Percentiles rank a stretch among this genome's conserved stretches.
Conservation (phyloP, 2,888 invertebrate species). For the Siphlonurus alternatus region DNA sequence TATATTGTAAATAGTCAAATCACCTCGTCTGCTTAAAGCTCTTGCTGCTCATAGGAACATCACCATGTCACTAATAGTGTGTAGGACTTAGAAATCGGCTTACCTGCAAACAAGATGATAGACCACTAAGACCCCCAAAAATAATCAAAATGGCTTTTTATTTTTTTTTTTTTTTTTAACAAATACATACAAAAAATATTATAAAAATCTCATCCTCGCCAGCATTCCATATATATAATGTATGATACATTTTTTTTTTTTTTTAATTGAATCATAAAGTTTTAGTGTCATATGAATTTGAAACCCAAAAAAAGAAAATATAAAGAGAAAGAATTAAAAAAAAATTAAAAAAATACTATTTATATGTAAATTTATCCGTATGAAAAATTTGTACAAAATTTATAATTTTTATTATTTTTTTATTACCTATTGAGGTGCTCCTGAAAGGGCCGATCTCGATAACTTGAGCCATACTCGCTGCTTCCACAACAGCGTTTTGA, state of each 20-base stretch:
- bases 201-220: constrained; percentile 1
- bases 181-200: not conserved
- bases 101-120: constrained; percentile 12
- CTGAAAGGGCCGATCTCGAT: constrained; percentile 45
- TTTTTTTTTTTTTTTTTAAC: not conserved
- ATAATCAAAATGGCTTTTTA: not conserved
- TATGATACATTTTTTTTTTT: not conserved
- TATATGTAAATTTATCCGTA: not conserved
- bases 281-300: not conserved
- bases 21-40: constrained; percentile 12
- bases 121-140: constrained; percentile 8
- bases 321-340: not conserved
- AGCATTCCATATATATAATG: not conserved
- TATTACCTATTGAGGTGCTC: constrained; percentile 54
- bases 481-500: constrained; percentile 58
- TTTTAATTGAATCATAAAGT: no score
- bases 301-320: not conserved
- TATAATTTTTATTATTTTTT: not conserved
- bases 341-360: not conserved
- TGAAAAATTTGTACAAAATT: not conserved
- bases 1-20: constrained; percentile 5
- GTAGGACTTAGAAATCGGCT: constrained; percentile 7
- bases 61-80: constrained; percentile 9
- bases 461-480: constrained; percentile 29
- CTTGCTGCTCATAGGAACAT: constrained; percentile 11